Conservation (phyloP, 2,113 vertebrate species). For the Thinocorus orbignyianus region DNA sequence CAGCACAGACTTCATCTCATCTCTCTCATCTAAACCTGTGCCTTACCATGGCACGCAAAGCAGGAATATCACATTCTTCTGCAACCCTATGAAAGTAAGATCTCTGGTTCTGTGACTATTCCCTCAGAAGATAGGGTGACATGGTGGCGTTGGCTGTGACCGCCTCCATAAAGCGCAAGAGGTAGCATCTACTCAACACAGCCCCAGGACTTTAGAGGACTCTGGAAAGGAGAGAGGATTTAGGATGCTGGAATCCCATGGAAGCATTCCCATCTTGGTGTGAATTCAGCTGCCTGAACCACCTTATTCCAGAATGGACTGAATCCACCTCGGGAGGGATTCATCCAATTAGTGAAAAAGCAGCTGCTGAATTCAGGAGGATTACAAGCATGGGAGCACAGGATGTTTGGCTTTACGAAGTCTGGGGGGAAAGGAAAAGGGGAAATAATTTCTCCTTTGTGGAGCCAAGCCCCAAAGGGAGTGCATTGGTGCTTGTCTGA, state of each 20-base stretch:
- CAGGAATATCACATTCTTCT: neutral
- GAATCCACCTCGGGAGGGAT: neutral
- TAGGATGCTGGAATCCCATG: neutral
- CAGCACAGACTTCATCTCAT: neutral
- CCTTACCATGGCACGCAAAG: neutral
- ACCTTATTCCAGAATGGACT: neutral
- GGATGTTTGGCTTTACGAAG: neutral
- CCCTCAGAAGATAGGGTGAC: neutral
- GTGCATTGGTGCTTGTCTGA: neutral
- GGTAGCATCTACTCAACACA: accelerated
- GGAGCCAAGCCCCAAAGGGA: neutral
- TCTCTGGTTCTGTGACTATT: neutral
- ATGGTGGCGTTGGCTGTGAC: neutral
- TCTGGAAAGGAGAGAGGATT: neutral
- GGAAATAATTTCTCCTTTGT: neutral
- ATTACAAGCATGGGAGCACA: neutral
- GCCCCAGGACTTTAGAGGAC: neutral
- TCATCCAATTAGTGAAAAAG: neutral
- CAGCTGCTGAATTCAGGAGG: neutral
- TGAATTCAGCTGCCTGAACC: neutral
- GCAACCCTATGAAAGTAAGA: neutral
- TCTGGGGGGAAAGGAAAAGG: neutral
- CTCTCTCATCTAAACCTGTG: neutral
- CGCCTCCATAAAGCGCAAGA: neutral
- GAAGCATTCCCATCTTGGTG: accelerated